Evolutionary conservation across 2,113 vertebrate species (phyloP), one percentile per base, ranked within the genome.

Genomic region (Nipponia nippon): DNA sequence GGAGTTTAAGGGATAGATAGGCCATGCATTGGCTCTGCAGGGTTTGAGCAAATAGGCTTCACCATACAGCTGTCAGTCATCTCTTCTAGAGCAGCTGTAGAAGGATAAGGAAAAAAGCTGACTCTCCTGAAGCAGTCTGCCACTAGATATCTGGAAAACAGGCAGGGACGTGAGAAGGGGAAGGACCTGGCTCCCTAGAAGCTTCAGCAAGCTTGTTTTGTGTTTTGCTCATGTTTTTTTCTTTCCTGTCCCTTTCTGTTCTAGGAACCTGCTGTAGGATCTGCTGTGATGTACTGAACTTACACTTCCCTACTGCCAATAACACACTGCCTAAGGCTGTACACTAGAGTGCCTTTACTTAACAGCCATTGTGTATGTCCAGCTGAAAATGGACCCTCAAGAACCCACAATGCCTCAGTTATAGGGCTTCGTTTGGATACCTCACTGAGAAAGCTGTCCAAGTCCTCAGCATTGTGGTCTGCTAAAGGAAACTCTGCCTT

Each of bases 321-420:
- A 98, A 98, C 97, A 98, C 98, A 98, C 98, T 98, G 98, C 98
- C 98, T 98, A 97, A 97, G 96, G 98, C 97, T 97, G 94, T 95
- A 97, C 98, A 99, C 98, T 98, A 97, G 98, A 99, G 99, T 99
- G 99, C 99, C 99, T 99, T 99, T 98, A 98, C 98, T 97, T 98
- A 98, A 98, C 98, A 98, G 98, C 98, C 98, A 98, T 98, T 92
- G 59, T 96, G 94, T 97, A 97, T 73, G 95, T 97, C 97, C 97
- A 96, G 94, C 97, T 95, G 97, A 97, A 98, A 97, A 98, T 89
- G 97, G 98, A 98, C 97, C 94, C 97, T 95, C 91, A 97, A 97
- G 97, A 95, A 96, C 97, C 97, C 96, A 77, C 96, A 80, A 97
- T 96, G 94, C 96, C 83, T 96, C 95, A 58, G 75, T 95, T 97